These are phyloP conservation scores for Hucho hucho DNA, from an alignment of 2,113 vertebrate genomes.

Conservation along the genomic window DNA sequence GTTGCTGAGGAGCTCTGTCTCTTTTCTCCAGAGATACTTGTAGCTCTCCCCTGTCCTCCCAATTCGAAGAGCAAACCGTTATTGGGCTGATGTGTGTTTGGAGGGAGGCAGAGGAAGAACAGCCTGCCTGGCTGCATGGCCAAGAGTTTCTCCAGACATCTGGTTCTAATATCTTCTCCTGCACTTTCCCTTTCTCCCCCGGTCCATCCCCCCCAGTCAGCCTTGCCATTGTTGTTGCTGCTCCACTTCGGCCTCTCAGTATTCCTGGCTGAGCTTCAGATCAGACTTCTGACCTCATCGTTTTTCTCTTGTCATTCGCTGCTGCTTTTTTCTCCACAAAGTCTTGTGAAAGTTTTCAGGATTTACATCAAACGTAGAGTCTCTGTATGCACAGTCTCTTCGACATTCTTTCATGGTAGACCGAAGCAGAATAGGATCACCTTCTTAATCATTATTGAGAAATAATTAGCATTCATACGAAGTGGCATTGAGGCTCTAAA, in stretches of 20 bases:
- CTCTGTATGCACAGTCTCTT: neutral
- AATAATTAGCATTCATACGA: too few relatives aligned
- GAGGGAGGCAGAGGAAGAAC: neutral
- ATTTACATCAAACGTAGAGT: neutral
- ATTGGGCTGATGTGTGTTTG: neutral
- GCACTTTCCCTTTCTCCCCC: neutral
- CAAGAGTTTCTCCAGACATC: slow-evolving; percentile 30
- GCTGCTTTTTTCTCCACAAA: neutral
- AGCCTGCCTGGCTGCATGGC: slow-evolving; percentile 12
- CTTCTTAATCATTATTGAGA: too few relatives aligned
- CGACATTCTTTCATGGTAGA: too few relatives aligned
- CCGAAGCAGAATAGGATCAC: too few relatives aligned
- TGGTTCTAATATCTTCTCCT: slow-evolving; percentile 38
- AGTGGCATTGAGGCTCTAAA: too few relatives aligned
- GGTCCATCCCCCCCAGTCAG: neutral
- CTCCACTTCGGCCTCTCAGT: slow-evolving; percentile 8
- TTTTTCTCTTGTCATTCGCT: neutral
- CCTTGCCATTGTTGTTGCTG: slow-evolving; percentile 9
- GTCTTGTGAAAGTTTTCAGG: neutral
- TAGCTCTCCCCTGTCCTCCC: slow-evolving; percentile 12
- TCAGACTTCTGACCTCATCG: neutral
- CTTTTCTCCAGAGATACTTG: slow-evolving; percentile 1
- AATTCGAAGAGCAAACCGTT: slow-evolving; percentile 6
- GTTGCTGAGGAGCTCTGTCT: neutral
- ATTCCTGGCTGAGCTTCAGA: neutral